Evolutionary conservation across 2,113 vertebrate species (phyloP), one percentile per base, ranked within the genome.

Genomic region (Manacus vitellinus): DNA sequence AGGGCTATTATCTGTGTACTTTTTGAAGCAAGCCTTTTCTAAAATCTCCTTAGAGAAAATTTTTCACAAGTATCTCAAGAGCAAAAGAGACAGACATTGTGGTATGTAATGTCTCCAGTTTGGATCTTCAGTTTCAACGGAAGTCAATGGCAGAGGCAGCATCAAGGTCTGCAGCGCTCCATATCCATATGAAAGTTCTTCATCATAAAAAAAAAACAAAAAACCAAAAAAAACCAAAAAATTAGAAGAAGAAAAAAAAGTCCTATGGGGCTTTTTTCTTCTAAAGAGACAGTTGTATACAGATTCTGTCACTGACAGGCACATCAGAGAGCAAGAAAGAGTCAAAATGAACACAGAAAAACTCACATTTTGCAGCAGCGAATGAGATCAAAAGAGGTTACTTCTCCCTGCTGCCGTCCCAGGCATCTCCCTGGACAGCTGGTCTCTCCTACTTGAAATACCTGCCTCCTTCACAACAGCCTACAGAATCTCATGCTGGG

Each of bases 401-500:
- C 74, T 85, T 92, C 56, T 89, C 30, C 43, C 86, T 61, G 47
- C 77, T 97, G 62, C 89, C 0, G 7, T 95, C 46, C 87, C 56
- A 94, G 85, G 47, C 41, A 87, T 89, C 84, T 97, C 44, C 66
- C 90, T 79, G 85, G 92, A 94, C 88, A 95, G 90, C 84, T 72
- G 91, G 78, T 89, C 35, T 20, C 33, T 41, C 41, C 20, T 74
- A 70, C 81, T 92, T 96, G 95, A 96, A 95, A 95, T 93, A 94
- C 89, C 92, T 97, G 94, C 85, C 91, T 93, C 88, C 94, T 93
- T 80, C 63, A 1, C 91, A 95, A 80, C 91, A 90, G 92, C 91
- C 88, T 94, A 97, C 96, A 92, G 91, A 89, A 94, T 30, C 83
- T 93, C 92, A 92, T 37, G 82, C 92, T 96, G 94, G 75, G 94